Conservation (phyloP, 92 coral and sea anemone species). For the Phenganax stokvisi region DNA sequence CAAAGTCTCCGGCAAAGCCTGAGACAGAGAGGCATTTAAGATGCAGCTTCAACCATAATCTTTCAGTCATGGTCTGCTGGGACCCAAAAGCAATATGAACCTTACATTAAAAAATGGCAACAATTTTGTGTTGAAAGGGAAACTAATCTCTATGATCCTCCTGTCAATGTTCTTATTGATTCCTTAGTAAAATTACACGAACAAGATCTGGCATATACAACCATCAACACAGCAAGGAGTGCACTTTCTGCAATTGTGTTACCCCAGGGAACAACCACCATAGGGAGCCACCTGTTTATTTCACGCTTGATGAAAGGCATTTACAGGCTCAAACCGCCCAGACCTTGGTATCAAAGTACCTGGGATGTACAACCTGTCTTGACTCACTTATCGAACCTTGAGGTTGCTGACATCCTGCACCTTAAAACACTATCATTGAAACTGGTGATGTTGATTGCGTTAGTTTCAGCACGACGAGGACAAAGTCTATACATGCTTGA, state of each 20-base stretch:
- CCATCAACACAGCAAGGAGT: slow-evolving; percentile 51
- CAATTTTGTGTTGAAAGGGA: slow-evolving; percentile 44
- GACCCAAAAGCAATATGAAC: slow-evolving; percentile 43
- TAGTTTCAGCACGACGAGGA: slow-evolving; percentile 42
- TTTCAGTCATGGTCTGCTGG: slow-evolving; percentile 45
- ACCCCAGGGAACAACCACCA: slow-evolving; percentile 32
- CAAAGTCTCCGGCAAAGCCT: slow-evolving; percentile 52
- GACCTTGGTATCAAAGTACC: slow-evolving; percentile 46
- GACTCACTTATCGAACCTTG: slow-evolving; percentile 28
- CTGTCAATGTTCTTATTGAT: slow-evolving; percentile 40
- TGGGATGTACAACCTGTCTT: slow-evolving; percentile 49
- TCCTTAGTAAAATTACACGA: slow-evolving; percentile 44
- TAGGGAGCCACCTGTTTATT: slow-evolving; percentile 44
- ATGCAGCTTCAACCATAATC: slow-evolving; percentile 40
- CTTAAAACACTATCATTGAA: slow-evolving; percentile 43
- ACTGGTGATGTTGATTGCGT: slow-evolving; percentile 40
- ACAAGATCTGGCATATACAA: slow-evolving; percentile 38
- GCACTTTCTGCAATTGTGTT: slow-evolving; percentile 47
- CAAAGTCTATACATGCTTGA: slow-evolving; percentile 47
- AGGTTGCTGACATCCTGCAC: slow-evolving; percentile 23
- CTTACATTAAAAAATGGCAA: slow-evolving; percentile 42
- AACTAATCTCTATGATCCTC: slow-evolving; percentile 40
- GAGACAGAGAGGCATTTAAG: slow-evolving; percentile 45
- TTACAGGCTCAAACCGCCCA: slow-evolving; percentile 43
- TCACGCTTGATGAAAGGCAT: slow-evolving; percentile 58